Base-by-base conservation (phyloP, 53 echinoderm and acorn worm species). In the Astropecten irregularis region DNA sequence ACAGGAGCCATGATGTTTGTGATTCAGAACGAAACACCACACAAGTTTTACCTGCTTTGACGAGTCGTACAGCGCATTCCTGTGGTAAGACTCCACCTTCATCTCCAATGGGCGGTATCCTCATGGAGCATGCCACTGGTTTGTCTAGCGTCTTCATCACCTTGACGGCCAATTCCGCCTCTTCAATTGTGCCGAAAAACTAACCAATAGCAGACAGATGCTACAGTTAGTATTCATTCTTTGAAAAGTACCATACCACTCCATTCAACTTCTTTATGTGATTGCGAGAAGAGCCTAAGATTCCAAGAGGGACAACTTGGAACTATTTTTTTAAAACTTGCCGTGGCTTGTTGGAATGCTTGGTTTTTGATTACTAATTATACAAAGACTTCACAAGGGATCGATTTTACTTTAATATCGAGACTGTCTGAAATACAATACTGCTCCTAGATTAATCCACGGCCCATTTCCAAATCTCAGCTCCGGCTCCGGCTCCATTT, bases 51-150 rank as follows among this genome's bases (percentile, higher is more conserved):
- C 90, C 84, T 58, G 84, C 91, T 33, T 82, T 73, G 21, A 86
- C 83, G 71, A 86, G 77, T 62, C 85, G 39, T 25, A 90, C 82
- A 14, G 90, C 90, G 31, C 86, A 90, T 14, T 86, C 82, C 47
- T 71, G 52, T 4, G 65, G 50, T 25, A 55, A 28, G 14, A 56
- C 20, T 2, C 82, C 91, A 35, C 34, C 23, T 29, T 31, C 33
- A 56, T 91, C 91, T 25, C 91, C 91, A 1, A 23, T 15, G 0
- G 72, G 79, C 14, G 87, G 51, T 13, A 91, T 66, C 20, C 81
- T 60, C 91, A 91, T 82, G 7, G 87, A 55, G 40, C 86, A 86
- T 4, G 91, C 91, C 13, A 91, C 73, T 13, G 91, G 86, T 3
- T 61, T 16, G 9, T 59, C 65, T 9, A 42, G 28, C 27, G 61